Evolutionary conservation across 2,113 vertebrate genomes (phyloP), one percentile per base, ranked within the genome.

Genomic region (Pitta sordida): DNA sequence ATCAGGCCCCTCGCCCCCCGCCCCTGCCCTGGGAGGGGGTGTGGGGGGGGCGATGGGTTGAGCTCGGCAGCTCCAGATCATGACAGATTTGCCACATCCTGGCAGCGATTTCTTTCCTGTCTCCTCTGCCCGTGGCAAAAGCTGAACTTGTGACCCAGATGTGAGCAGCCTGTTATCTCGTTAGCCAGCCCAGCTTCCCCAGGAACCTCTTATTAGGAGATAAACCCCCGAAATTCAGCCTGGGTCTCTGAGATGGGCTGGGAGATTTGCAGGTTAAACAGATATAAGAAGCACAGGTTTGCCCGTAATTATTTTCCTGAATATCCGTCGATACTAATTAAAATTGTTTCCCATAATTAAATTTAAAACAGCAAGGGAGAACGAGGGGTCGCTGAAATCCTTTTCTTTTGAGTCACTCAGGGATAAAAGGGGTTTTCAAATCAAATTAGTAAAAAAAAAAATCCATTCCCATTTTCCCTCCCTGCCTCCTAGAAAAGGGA

Each of bases 91-190:
- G 73, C n/a, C 10, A 1, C 56, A 11, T 83, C 83, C 68, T 60
- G 68, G 55, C 91, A 39, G 43, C 13, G 93, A 83, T 94, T 80
- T 59, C 77, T 51, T 16, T 83, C 77, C 86, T 0, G 34, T 65
- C 80, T 90, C 62, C 71, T 91, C 63, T 70, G 95, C 93, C 83
- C 8, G 7, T 1, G 58, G 93, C 89, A 53, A 89, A 88, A 84
- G 11, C 83, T 94, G 91, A 94, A 92, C 93, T 96, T 91, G 83
- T 93, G 95, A 94, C 95, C 93, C 90, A 96, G 84, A 78, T 95
- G 89, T 46, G 86, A 92, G 69, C 93, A 81, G 86, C 59, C 86
- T 65, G 83, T 88, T 86, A 74, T 59, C 91, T 88, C 26, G 23
- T 90, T 43, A 90, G 36, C 64, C 89, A 78, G 14, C 89, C 26